Percentiles rank a stretch among this genome's conserved stretches.
Conservation (phyloP, 2,888 invertebrate genomes). For the Heliothis peltigera region DNA sequence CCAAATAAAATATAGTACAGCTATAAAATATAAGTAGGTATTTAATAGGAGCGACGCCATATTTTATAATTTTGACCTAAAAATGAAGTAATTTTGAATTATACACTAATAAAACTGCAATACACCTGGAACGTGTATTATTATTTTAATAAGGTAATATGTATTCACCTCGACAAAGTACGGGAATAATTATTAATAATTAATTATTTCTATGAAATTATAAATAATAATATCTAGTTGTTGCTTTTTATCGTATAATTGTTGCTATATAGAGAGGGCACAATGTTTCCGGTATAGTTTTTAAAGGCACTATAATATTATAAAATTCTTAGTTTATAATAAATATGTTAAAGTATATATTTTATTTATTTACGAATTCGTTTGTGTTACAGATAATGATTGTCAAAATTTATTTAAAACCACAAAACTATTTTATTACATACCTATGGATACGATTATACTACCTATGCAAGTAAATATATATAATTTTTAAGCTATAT, state of each 20-base stretch:
- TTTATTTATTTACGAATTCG: too few species aligned
- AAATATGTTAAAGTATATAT: too few species aligned
- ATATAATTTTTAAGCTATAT: too few species aligned
- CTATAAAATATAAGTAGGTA: constrained; percentile 10
- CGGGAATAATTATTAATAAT: constrained; percentile 50
- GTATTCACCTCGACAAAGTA: constrained; percentile 45
- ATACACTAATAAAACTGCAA: constrained; percentile 32
- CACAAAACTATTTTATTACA: too few species aligned
- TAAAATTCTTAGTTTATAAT: too few species aligned
- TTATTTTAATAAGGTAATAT: constrained; percentile 49
- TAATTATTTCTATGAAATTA: constrained; percentile 54
- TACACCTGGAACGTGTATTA: constrained; percentile 43
- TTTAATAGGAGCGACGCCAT: constrained; percentile 20
- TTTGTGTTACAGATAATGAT: too few species aligned
- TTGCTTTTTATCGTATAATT: constrained; percentile 32
- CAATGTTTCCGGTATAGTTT: constrained; percentile 6
- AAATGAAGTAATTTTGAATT: constrained; percentile 44
- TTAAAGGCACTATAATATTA: too few species aligned
- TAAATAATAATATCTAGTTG: constrained; percentile 19
- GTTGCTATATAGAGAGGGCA: background rate
- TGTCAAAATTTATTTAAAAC: too few species aligned
- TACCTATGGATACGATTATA: too few species aligned
- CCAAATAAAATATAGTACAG: background rate
- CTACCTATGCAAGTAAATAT: too few species aligned
- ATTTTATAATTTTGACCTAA: constrained; percentile 40